Percentiles rank a stretch among this genome's conserved stretches.
Evolutionary conservation across 2,113 vertebrate species (phyloP).

Genomic region (Eupsittula cactorum): DNA sequence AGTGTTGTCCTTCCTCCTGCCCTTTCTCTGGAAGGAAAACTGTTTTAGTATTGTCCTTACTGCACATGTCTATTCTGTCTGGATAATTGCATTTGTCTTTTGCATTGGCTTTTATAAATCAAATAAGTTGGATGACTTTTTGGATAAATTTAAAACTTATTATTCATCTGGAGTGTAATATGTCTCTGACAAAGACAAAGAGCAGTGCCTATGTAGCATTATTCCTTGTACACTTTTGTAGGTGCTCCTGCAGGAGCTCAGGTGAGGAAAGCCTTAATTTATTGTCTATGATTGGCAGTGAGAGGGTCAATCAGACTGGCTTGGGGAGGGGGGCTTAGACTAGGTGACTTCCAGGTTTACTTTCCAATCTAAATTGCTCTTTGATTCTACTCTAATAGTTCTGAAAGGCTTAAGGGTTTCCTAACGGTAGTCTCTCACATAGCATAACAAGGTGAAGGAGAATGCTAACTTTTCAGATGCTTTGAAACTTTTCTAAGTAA

Average conservation of each 20-base stretch:
- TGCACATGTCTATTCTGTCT: background rate
- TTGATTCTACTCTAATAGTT: background rate
- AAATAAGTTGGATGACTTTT: background rate
- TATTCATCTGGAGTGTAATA: background rate
- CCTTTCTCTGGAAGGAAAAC: background rate
- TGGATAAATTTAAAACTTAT: background rate
- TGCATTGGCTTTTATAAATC: background rate
- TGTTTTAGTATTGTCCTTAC: background rate
- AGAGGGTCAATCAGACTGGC: background rate
- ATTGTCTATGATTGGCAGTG: no score
- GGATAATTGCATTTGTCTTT: background rate
- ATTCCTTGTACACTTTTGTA: background rate
- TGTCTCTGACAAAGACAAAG: background rate
- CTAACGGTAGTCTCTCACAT: no score
- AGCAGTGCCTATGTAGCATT: background rate
- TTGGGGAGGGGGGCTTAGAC: no score
- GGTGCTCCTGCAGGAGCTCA: background rate
- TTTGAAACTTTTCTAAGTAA: background rate
- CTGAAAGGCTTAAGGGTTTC: background rate
- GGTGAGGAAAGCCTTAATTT: background rate
- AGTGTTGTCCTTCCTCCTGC: background rate
- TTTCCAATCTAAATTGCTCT: background rate
- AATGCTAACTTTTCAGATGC: background rate
- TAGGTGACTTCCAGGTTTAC: background rate
- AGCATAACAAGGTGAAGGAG: background rate